Evolutionary conservation across 1,140 invertebrate species (phyloP), one percentile per base, ranked within the genome.

Genomic region (Dendroctonus valens): DNA sequence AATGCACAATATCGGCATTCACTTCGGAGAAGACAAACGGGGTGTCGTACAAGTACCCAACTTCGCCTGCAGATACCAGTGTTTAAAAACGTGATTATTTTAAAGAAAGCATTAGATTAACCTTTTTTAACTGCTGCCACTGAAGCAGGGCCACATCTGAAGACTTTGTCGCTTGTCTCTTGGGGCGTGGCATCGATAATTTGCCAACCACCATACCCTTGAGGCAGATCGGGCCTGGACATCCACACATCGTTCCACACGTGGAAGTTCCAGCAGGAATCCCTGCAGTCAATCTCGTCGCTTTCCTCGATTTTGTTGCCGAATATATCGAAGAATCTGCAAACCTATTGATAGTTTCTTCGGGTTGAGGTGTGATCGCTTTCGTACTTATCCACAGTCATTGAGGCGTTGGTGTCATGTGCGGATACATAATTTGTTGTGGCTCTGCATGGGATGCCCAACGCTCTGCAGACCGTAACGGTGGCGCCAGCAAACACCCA

Each of bases 191-290:
- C 81, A 75, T 92, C 91, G 70, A 91, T 87, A 6, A 87, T 86
- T 76, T 92, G 90, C 90, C 90, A 92, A 5, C 91, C 91, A 41
- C 88, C 88, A 74, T 89, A 89, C 14, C 87, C 89, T 73, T 70
- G 79, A 8, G 89, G 89, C 26, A 92, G 79, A 77, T 92, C 91
- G 7, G 88, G 86, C 60, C 91, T 76, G 41, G 83, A 81, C 85
- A 92, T 90, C 91, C 90, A 92, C 52, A 89, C 88, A 65, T 93
- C 91, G 74, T 91, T 91, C 91, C 91, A 93, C 0, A 90, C 88
- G 75, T 93, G 91, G 81, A 91, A 93, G 79, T 92, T 92, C 91
- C 88, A 87, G 70, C 83, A 85, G 6, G 82, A 84, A 72, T 86
- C 84, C 63, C 79, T 82, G 61, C 81, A 85, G 68, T 67, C 58